A percentile compares a stretch with the other conserved stretches of the same genome.
Conservation (phyloP, 2,113 vertebrate genomes). For the Ictidomys tridecemlineatus region DNA sequence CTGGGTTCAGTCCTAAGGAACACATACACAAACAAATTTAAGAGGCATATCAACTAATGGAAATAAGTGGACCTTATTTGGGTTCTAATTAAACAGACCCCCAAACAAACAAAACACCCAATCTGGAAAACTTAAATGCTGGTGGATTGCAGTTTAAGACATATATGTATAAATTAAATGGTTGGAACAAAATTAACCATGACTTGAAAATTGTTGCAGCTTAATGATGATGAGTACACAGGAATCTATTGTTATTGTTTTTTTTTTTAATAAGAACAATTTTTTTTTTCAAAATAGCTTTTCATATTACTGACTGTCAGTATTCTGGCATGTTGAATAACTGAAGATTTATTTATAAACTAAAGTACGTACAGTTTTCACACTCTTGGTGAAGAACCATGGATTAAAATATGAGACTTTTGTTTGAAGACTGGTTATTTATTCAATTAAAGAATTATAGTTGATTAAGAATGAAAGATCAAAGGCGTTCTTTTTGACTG, state of each 20-base stretch:
- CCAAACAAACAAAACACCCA: background rate
- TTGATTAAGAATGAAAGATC: background rate
- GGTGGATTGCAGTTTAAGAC: background rate
- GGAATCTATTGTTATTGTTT: background rate
- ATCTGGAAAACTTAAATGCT: background rate
- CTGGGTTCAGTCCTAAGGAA: background rate
- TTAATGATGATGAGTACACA: background rate
- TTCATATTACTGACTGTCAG: background rate
- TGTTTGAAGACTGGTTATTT: constrained; percentile 29
- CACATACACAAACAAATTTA: background rate
- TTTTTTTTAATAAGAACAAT: background rate
- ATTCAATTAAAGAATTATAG: constrained; percentile 1
- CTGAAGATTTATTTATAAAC: background rate
- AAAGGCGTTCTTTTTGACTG: background rate
- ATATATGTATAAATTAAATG: background rate
- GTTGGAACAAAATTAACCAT: background rate
- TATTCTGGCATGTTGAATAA: background rate
- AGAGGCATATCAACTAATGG: background rate
- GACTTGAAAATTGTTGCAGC: background rate
- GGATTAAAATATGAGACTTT: constrained; percentile 23
- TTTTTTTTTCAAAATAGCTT: constrained; percentile 28
- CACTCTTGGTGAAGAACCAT: background rate
- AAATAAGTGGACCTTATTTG: background rate
- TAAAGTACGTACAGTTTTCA: background rate
- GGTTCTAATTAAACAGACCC: background rate